These are phyloP conservation scores for Etia nguti DNA, from an alignment of 2,113 vertebrate species.

Conservation along the genomic window DNA sequence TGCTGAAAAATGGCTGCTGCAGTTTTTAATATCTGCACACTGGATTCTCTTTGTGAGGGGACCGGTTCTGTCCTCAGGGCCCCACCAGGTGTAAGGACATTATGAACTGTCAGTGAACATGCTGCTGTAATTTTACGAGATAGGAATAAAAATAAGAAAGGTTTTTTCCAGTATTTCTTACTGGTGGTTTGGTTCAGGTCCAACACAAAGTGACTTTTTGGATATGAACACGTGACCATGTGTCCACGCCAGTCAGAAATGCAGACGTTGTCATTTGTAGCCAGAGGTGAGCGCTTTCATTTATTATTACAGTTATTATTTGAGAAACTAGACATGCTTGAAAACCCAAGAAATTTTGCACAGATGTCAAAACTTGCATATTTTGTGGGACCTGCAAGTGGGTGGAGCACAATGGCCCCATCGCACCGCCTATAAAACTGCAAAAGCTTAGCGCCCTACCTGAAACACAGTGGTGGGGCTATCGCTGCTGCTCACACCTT, in stretches of 20 bases:
- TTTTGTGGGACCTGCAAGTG: neutral
- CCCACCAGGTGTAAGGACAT: neutral
- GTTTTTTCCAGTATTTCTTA: neutral
- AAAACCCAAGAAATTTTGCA: neutral
- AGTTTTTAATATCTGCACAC: neutral
- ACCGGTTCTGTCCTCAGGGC: neutral
- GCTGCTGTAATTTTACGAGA: neutral
- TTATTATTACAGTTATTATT: neutral
- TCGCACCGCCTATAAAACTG: neutral
- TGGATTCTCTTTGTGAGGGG: neutral
- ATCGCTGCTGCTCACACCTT: neutral
- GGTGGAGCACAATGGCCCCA: neutral
- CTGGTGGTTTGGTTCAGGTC: accelerated
- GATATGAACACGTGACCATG: neutral
- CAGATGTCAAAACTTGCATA: neutral
- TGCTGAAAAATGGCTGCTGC: neutral
- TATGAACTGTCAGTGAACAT: neutral
- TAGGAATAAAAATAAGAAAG: neutral
- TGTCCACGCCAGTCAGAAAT: neutral
- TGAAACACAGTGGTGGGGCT: too few species aligned
- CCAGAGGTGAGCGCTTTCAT: neutral
- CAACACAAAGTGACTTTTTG: neutral
- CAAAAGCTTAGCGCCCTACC: neutral
- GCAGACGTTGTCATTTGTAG: neutral
- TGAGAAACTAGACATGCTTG: neutral